Percentiles rank a stretch among this genome's conserved stretches.
Conservation (phyloP, 2,113 vertebrate species). For the Gasterosteus aculeatus region DNA sequence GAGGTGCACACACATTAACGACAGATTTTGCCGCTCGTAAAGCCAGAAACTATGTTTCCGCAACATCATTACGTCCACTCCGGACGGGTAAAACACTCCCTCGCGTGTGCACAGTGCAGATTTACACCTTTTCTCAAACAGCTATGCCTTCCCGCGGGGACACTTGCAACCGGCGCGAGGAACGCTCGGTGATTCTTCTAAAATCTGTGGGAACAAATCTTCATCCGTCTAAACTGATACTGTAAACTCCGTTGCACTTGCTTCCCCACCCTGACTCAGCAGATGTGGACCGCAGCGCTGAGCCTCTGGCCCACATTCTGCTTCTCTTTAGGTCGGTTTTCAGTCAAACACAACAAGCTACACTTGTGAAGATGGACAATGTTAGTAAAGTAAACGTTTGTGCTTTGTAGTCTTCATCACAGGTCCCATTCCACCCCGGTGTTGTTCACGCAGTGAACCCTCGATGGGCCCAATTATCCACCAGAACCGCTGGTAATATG, state of each 20-base stretch:
- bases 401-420: background rate
- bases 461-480: conserved; percentile 4
- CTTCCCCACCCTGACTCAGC: conserved; percentile 5
- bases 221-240: background rate
- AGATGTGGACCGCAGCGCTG: conserved; percentile 5
- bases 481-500: background rate
- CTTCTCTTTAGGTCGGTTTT: background rate
- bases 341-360: background rate
- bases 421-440: background rate
- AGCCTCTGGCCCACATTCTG: background rate
- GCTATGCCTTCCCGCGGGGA: background rate
- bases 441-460: background rate
- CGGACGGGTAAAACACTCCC: background rate
- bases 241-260: conserved; percentile 10
- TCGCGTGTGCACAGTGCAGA: background rate
- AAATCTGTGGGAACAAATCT: conserved; percentile 5
- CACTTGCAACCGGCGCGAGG: background rate
- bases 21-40: conserved; percentile 1
- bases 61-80: conserved; percentile 11
- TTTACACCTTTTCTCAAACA: background rate
- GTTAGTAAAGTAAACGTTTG: background rate
- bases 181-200: background rate
- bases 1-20: conserved; percentile 14
- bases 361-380: background rate
- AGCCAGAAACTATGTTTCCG: background rate